A percentile compares a stretch with the other conserved stretches of the same genome.
Conservation (phyloP, 2,888 invertebrate genomes). For the Drosophila mettleri region DNA sequence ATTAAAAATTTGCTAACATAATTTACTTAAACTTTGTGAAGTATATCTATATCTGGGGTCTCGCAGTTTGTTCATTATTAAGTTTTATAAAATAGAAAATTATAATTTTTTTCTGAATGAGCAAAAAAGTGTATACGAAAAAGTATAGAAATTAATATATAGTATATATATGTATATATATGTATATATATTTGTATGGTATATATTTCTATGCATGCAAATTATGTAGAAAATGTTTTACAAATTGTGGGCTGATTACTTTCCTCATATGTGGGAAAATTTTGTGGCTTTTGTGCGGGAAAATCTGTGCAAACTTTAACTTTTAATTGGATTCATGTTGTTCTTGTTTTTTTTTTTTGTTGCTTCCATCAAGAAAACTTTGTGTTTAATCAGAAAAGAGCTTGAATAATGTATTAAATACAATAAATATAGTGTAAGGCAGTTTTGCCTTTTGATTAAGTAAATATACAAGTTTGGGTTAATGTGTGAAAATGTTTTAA, state of each 20-base stretch:
- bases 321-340: slow-evolving; percentile 42
- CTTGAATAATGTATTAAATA: slow-evolving; percentile 11
- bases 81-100: slow-evolving; percentile 35
- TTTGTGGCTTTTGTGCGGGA: slow-evolving; percentile 1
- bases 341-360: neutral
- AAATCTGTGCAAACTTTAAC: slow-evolving; percentile 19
- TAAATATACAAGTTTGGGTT: neutral
- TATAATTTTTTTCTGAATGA: slow-evolving; percentile 27
- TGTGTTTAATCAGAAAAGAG: slow-evolving; percentile 22
- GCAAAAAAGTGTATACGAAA: neutral
- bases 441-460: neutral
- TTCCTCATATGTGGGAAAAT: slow-evolving; percentile 39
- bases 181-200: neutral
- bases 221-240: slow-evolving; percentile 37
- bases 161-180: neutral
- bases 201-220: slow-evolving; percentile 30
- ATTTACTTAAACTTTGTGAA: slow-evolving; percentile 51
- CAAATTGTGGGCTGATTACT: slow-evolving; percentile 48
- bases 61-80: slow-evolving; percentile 23
- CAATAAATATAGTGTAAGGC: slow-evolving; percentile 4
- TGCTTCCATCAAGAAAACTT: slow-evolving; percentile 12
- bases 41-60: slow-evolving; percentile 23
- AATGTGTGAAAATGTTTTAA: neutral
- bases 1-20: slow-evolving; percentile 34
- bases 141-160: neutral